Evolutionary conservation across 2,113 vertebrate genomes (phyloP).

Genomic region (Hippopotamus amphibius): DNA sequence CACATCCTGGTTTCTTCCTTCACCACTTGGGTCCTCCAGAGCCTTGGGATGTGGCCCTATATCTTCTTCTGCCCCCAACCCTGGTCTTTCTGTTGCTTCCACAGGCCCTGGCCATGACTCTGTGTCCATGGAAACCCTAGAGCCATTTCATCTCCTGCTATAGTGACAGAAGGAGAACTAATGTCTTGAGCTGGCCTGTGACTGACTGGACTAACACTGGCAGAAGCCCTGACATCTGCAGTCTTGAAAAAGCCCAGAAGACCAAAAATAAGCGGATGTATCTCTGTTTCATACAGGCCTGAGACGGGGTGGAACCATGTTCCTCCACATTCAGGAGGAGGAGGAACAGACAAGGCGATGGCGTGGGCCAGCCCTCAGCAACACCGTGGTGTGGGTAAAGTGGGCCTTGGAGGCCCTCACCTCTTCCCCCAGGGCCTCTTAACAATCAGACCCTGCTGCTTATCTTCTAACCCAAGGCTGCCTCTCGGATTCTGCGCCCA

Average conservation of each 20-base stretch:
- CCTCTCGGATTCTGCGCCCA: not conserved
- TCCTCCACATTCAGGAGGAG: not conserved
- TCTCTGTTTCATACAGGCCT: not conserved
- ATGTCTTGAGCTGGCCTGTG: not conserved
- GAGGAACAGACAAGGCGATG: not conserved
- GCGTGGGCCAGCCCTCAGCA: not conserved
- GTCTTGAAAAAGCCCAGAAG: not conserved
- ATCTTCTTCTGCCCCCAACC: not conserved
- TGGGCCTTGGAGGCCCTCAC: not conserved
- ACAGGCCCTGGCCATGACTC: not conserved
- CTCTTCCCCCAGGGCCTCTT: not conserved
- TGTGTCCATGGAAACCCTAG: not conserved
- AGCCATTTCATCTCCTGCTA: not conserved
- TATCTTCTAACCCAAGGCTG: not conserved
- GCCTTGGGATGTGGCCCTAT: not conserved
- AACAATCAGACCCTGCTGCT: not conserved
- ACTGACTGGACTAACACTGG: not conserved
- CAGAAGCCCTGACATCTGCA: not conserved
- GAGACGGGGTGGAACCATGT: accelerated
- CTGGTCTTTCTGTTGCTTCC: not conserved
- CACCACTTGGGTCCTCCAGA: not conserved
- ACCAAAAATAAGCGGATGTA: not conserved
- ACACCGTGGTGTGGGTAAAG: no score
- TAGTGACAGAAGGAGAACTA: not conserved
- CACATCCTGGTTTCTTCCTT: not conserved